Conservation (phyloP, 1,140 invertebrate species). For the Plodia interpunctella region DNA sequence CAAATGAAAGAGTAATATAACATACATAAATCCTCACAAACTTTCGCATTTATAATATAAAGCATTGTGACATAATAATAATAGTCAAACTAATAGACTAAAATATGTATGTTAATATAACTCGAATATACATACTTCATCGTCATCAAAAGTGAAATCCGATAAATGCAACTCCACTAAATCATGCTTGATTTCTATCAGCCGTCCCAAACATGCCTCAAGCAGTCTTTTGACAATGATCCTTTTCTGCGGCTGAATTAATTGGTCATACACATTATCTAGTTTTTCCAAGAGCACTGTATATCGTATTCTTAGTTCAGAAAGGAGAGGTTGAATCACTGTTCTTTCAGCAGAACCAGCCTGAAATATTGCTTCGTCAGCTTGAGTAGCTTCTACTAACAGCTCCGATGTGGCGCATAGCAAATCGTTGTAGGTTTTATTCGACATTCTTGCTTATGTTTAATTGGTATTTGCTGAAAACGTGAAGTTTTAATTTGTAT, state of each 20-base stretch:
- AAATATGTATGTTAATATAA: no score
- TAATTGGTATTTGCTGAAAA: no score
- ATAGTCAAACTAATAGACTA: no score
- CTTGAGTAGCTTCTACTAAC: slow-evolving; percentile 80
- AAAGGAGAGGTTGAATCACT: slow-evolving; percentile 77
- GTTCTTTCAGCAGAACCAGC: slow-evolving; percentile 80
- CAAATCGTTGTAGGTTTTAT: slow-evolving; percentile 82
- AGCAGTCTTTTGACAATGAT: slow-evolving; percentile 86
- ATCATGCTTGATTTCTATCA: slow-evolving; percentile 89
- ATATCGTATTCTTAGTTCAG: slow-evolving; percentile 87
- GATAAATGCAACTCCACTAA: slow-evolving; percentile 90
- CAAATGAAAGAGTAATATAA: no score
- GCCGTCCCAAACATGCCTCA: slow-evolving; percentile 87
- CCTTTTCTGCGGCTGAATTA: slow-evolving; percentile 95
- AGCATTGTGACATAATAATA: no score
- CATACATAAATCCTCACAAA: no score
- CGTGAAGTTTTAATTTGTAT: no score
- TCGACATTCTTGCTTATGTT: slow-evolving; percentile 80
- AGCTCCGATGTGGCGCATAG: slow-evolving; percentile 81
- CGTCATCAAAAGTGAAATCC: slow-evolving; percentile 92
- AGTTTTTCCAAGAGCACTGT: slow-evolving; percentile 86
- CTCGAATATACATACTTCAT: slow-evolving; percentile 80
- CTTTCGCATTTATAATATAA: no score
- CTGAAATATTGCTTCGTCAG: slow-evolving; percentile 80
- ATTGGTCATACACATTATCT: slow-evolving; percentile 91